Percentiles rank a stretch among this genome's conserved stretches.
Conservation (phyloP, 2,888 invertebrate species). For the Phymatocera aterrima region DNA sequence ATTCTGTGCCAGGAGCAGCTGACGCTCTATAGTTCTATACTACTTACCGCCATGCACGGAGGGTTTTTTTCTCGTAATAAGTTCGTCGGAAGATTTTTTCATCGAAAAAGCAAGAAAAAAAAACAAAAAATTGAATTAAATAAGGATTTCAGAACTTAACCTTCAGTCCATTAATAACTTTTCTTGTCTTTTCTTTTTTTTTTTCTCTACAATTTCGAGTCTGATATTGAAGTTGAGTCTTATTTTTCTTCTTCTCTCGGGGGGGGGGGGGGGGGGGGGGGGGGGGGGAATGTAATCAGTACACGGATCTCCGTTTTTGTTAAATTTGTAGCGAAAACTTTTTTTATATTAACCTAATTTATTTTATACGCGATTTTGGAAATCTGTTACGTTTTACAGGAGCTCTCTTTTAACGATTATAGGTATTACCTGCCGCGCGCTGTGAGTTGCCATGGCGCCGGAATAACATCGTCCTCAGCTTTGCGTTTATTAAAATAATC, state of each 20-base stretch:
- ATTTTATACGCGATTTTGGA: no score
- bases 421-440: background rate
- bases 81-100: background rate
- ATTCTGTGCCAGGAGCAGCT: slow-evolving; percentile 24
- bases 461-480: background rate
- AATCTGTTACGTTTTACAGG: no score
- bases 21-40: background rate
- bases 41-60: background rate
- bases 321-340: no score
- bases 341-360: no score
- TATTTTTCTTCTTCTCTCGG: no score
- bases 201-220: background rate
- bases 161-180: background rate
- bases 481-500: background rate
- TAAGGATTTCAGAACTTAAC: background rate
- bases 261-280: no score
- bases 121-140: no score
- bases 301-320: no score
- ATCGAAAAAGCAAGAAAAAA: no score
- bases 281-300: no score
- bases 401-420: slow-evolving; percentile 6
- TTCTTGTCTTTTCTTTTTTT: background rate
- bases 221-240: no score
- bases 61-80: no score
- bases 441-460: background rate